Conservation (phyloP, 2,888 invertebrate genomes). For the Unio delphinus region DNA sequence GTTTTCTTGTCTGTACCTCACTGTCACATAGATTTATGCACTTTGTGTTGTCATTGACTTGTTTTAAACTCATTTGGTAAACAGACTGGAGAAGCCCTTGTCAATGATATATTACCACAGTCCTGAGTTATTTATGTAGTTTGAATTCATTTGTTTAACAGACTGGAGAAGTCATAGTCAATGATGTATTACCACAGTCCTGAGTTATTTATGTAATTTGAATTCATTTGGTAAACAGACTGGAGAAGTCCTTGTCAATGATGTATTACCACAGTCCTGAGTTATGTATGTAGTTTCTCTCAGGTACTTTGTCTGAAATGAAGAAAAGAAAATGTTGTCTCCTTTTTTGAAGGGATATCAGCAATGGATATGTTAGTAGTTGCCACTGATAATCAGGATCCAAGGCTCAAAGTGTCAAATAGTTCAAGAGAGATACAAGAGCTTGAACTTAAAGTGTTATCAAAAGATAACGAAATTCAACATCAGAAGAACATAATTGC, state of each 20-base stretch:
- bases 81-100: constrained; percentile 2
- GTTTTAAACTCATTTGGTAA: constrained; percentile 3
- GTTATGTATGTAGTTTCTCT: background rate
- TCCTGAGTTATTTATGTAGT: background rate
- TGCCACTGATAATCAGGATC: no score
- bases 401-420: no score
- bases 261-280: no score
- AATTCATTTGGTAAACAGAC: no score
- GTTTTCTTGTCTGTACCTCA: constrained; percentile 8
- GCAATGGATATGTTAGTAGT: background rate
- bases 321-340: background rate
- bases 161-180: no score
- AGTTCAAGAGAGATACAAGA: no score
- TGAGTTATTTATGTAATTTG: no score
- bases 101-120: constrained; percentile 5
- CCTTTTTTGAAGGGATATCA: background rate
- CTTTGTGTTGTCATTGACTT: background rate
- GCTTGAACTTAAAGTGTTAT: no score
- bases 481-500: background rate
- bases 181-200: no score
- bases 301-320: constrained; percentile 7
- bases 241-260: no score
- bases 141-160: no score
- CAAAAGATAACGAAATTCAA: background rate
- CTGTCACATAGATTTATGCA: background rate